A percentile compares a stretch with the other conserved stretches of the same genome.
phyloP scores from a whole-genome alignment of 2,797 vertebrate species.

The Cryptoprocta ferox region DNA sequence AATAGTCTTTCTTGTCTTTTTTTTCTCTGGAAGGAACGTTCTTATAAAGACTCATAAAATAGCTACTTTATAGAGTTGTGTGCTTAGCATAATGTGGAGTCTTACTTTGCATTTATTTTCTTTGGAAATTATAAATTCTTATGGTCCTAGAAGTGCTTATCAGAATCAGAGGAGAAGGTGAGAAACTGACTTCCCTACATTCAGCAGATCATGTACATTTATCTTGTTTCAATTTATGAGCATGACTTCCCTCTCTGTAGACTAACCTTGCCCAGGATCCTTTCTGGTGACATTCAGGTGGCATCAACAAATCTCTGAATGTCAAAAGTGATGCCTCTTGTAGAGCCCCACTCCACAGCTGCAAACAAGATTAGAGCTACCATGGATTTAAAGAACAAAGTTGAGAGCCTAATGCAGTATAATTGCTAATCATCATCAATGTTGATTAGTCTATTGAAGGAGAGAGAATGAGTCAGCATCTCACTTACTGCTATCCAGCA shows the following conservation, averaged over 20 bases:
- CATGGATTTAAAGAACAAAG: constrained; percentile 39
- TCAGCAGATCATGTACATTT: background rate
- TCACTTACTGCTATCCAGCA: background rate
- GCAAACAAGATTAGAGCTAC: constrained; percentile 25
- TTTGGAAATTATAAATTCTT: background rate
- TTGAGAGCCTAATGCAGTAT: constrained; percentile 1
- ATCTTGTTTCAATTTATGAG: background rate
- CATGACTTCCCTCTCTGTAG: background rate
- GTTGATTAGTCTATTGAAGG: constrained; percentile 56
- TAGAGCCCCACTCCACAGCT: constrained; percentile 19
- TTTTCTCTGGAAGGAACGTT: background rate
- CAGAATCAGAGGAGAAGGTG: background rate
- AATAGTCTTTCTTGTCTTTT: background rate
- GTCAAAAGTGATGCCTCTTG: background rate
- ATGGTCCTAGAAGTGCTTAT: background rate
- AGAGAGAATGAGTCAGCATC: constrained; percentile 60
- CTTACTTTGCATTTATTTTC: background rate
- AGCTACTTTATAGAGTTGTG: background rate
- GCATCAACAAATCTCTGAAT: background rate
- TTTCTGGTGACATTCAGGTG: background rate
- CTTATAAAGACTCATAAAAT: background rate
- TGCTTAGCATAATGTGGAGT: background rate
- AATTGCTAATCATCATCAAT: constrained; percentile 55
- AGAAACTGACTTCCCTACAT: background rate
- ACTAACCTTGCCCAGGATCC: background rate